These are phyloP conservation scores for Panzeria rudis DNA, from an alignment of 2,888 invertebrate species.

Conservation along the genomic window DNA sequence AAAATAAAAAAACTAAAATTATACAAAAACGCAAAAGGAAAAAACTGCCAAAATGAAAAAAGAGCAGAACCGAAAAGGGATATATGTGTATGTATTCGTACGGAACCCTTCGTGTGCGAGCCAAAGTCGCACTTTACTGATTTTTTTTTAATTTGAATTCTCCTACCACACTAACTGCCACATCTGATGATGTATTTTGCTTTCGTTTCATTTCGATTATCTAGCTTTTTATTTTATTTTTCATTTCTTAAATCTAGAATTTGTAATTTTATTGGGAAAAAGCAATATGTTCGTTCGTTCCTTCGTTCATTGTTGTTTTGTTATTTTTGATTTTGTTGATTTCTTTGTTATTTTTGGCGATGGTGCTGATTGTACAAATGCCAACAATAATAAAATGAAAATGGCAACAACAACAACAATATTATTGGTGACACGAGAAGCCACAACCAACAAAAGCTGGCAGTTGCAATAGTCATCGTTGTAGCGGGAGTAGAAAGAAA, in stretches of 20 bases:
- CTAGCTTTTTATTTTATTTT: constrained; percentile 37
- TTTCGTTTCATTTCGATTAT: constrained; percentile 4
- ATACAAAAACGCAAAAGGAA: no score
- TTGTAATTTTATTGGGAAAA: constrained; percentile 11
- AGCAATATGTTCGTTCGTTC: background rate
- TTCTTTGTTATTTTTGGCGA: constrained; percentile 34
- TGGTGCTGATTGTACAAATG: constrained; percentile 30
- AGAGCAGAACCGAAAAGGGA: no score
- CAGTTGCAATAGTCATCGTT: constrained; percentile 15
- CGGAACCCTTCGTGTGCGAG: no score
- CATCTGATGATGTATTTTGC: constrained; percentile 3
- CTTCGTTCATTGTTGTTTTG: background rate
- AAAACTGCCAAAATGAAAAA: no score
- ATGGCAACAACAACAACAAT: constrained; percentile 27
- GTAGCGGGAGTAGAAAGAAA: constrained; percentile 1
- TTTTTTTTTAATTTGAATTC: no score
- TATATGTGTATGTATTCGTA: no score
- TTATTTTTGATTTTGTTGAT: constrained; percentile 21
- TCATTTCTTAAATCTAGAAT: constrained; percentile 5
- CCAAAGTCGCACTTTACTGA: no score
- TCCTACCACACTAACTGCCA: background rate
- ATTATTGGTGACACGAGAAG: constrained; percentile 36
- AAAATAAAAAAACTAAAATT: no score
- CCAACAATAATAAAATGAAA: constrained; percentile 50
- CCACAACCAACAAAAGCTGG: constrained; percentile 18